Conservation (phyloP, 2,797 vertebrate genomes). For the Pitangus sulphuratus region DNA sequence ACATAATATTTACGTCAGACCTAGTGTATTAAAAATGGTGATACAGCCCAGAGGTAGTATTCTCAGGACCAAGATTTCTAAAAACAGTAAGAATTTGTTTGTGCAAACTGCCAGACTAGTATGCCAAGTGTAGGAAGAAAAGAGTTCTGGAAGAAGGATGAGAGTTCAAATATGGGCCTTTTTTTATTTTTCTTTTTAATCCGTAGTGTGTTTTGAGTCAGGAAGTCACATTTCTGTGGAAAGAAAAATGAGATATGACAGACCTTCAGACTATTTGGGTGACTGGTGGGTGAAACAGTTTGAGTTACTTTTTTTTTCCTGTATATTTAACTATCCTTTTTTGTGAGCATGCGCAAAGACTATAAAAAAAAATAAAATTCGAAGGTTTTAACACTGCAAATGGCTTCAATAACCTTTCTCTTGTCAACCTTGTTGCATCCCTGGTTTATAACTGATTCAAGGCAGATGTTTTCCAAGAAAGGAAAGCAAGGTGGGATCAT, state of each 20-base stretch:
- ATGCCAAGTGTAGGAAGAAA: neutral
- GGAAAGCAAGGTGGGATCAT: neutral
- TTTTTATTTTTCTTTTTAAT: neutral
- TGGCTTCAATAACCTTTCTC: neutral
- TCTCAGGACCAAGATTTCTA: neutral
- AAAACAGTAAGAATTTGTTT: neutral
- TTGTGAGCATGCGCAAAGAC: neutral
- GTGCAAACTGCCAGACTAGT: neutral
- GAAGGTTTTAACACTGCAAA: neutral
- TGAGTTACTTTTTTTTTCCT: neutral
- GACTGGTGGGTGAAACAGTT: neutral
- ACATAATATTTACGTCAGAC: neutral
- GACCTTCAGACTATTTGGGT: neutral
- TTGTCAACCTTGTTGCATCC: neutral
- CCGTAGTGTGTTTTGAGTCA: neutral
- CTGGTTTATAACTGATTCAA: neutral
- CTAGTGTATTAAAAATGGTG: neutral
- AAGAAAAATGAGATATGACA: neutral
- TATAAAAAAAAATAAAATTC: neutral
- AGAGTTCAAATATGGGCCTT: neutral
- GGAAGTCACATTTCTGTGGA: neutral
- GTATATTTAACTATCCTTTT: neutral
- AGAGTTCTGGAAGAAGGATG: neutral
- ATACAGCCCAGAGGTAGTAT: neutral
- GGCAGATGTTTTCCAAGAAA: neutral